Conservation (phyloP, 2,888 invertebrate species). For the Melitaea athalia region DNA sequence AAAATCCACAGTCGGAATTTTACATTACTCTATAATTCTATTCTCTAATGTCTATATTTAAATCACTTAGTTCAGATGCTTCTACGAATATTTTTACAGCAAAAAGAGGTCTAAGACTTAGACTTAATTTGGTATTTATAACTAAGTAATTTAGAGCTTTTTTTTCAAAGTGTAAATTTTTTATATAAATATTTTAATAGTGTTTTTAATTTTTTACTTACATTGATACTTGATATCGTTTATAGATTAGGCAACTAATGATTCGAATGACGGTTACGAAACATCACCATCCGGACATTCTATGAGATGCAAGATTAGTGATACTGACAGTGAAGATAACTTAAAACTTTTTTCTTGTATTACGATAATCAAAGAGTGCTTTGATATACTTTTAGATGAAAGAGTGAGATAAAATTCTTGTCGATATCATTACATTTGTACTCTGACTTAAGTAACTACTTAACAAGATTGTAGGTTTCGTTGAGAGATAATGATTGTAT, state of each 20-base stretch:
- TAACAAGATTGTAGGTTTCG: slow-evolving; percentile 71
- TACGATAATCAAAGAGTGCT: slow-evolving; percentile 56
- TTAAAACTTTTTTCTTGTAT: slow-evolving; percentile 70
- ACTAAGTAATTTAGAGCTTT: too few relatives aligned
- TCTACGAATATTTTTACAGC: too few relatives aligned
- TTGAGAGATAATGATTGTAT: slow-evolving; percentile 67
- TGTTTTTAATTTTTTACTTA: slow-evolving; percentile 24
- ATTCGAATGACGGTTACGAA: slow-evolving; percentile 71
- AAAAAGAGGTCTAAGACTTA: too few relatives aligned
- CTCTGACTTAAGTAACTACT: slow-evolving; percentile 45
- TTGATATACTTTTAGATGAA: slow-evolving; percentile 52
- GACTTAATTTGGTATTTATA: too few relatives aligned
- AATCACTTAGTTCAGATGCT: too few relatives aligned
- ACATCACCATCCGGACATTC: slow-evolving; percentile 62
- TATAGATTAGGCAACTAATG: slow-evolving; percentile 68
- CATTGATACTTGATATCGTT: slow-evolving; percentile 54
- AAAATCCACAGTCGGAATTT: background rate
- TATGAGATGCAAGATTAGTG: slow-evolving; percentile 68
- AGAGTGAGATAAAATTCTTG: slow-evolving; percentile 66
- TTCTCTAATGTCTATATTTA: background rate
- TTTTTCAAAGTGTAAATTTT: too few relatives aligned
- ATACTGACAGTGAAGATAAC: slow-evolving; percentile 66
- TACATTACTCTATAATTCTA: background rate
- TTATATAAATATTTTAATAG: too few relatives aligned
- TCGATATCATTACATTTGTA: slow-evolving; percentile 70